A percentile compares a stretch with the other conserved stretches of the same genome.
These are phyloP conservation scores for Harpalus rufipes DNA, from an alignment of 2,888 invertebrate genomes.

Conservation along the genomic window DNA sequence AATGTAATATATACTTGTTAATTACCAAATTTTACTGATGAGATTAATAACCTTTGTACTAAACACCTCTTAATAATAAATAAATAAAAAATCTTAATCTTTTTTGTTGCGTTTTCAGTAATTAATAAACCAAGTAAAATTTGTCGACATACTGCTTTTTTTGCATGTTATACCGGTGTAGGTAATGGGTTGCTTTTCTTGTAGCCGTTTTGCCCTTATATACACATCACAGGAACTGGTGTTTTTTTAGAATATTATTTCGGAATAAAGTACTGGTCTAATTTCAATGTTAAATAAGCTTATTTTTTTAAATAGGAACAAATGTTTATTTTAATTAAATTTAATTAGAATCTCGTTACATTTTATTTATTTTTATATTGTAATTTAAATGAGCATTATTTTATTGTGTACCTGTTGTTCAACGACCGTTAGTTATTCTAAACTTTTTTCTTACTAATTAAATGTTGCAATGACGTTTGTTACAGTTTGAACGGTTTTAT, in stretches of 20 bases:
- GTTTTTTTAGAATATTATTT: not conserved
- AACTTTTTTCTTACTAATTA: not conserved
- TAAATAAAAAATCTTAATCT: too few species aligned
- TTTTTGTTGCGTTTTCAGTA: too few species aligned
- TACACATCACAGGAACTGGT: too few species aligned
- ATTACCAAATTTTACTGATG: too few species aligned
- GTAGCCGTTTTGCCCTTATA: too few species aligned
- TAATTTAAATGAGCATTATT: not conserved
- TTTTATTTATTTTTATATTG: not conserved
- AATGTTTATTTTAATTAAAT: not conserved
- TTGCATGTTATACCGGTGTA: too few species aligned
- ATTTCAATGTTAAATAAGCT: not conserved
- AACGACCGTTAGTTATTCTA: not conserved
- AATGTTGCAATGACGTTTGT: not conserved
- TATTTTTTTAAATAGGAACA: not conserved
- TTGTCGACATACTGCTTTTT: too few species aligned
- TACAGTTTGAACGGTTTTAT: not conserved
- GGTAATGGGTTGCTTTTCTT: too few species aligned
- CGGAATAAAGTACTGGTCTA: not conserved
- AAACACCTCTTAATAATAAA: too few species aligned
- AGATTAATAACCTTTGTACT: too few species aligned
- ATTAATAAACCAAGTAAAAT: too few species aligned
- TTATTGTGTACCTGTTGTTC: slow-evolving; percentile 5
- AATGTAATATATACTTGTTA: not conserved
- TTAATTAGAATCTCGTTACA: not conserved